Percentiles rank a stretch among this genome's conserved stretches.
phyloP scores from a whole-genome alignment of 1,140 invertebrate genomes.

The Bombus soroeensis region DNA sequence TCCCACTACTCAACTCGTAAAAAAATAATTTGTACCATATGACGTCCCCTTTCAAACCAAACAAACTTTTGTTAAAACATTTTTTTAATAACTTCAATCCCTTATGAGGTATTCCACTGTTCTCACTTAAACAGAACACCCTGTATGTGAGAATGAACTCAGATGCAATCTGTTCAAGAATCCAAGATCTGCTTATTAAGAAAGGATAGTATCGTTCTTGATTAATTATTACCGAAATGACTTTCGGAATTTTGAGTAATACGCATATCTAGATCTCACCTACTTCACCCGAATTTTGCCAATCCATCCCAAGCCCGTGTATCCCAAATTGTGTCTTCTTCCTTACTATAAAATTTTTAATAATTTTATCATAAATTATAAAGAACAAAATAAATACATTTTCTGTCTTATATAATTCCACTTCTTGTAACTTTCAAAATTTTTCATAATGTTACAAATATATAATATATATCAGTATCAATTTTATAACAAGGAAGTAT shows the following conservation, averaged over 20 bases:
- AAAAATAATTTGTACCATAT: no score
- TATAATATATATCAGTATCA: conserved; percentile 14
- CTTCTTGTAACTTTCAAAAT: conserved; percentile 35
- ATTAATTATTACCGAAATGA: neutral
- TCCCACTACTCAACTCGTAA: no score
- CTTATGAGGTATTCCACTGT: no score
- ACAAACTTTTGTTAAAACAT: no score
- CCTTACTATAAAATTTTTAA: neutral
- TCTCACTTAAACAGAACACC: no score
- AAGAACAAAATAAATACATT: conserved; percentile 4
- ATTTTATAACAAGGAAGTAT: conserved; percentile 37
- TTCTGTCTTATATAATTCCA: conserved; percentile 53
- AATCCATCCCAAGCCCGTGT: neutral
- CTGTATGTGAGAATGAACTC: no score
- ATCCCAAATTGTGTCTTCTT: neutral
- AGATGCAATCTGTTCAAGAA: no score
- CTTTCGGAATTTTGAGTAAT: neutral
- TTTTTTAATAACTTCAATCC: no score
- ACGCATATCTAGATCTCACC: neutral
- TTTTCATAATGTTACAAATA: conserved; percentile 43
- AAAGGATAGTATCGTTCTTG: neutral
- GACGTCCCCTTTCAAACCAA: no score
- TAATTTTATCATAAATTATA: neutral
- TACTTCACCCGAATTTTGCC: neutral
- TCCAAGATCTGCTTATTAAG: neutral